phyloP scores from a whole-genome alignment of 2,113 vertebrate genomes.

The Anolis carolinensis region DNA sequence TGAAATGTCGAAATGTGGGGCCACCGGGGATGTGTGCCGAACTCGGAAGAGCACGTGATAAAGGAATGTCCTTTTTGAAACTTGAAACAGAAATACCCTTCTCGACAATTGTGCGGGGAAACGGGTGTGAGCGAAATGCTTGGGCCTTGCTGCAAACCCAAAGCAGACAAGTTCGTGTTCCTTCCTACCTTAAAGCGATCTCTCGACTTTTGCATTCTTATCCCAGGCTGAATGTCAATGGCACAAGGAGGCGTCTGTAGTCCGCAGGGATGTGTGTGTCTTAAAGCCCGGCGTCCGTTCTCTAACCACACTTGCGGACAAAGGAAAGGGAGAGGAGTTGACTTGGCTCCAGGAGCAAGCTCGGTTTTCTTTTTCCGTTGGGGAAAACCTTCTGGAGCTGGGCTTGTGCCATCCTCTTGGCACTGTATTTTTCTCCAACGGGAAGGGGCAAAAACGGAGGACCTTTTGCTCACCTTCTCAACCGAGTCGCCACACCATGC shows the following conservation, averaged over 20 bases:
- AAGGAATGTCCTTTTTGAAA: slow-evolving; percentile 8
- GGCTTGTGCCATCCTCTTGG: background rate
- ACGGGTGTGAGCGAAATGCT: background rate
- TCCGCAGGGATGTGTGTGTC: background rate
- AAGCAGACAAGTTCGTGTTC: background rate
- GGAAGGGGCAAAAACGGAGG: background rate
- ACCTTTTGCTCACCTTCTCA: too few relatives aligned
- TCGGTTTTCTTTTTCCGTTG: background rate
- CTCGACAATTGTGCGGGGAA: background rate
- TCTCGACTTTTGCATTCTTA: background rate
- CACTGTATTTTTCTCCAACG: background rate
- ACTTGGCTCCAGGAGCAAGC: background rate
- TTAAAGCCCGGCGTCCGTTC: background rate
- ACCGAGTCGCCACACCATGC: too few relatives aligned
- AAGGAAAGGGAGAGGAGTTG: background rate
- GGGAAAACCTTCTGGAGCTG: background rate
- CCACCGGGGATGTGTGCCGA: too few relatives aligned
- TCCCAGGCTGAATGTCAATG: too few relatives aligned
- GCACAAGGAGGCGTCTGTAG: accelerated
- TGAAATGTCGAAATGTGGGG: background rate
- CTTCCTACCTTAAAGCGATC: background rate
- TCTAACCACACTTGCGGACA: background rate
- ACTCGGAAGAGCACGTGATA: background rate
- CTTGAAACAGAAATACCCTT: background rate
- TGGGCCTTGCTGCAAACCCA: slow-evolving; percentile 14